phyloP scores from a whole-genome alignment of 2,888 invertebrate species.

The Pinctada fucata region DNA sequence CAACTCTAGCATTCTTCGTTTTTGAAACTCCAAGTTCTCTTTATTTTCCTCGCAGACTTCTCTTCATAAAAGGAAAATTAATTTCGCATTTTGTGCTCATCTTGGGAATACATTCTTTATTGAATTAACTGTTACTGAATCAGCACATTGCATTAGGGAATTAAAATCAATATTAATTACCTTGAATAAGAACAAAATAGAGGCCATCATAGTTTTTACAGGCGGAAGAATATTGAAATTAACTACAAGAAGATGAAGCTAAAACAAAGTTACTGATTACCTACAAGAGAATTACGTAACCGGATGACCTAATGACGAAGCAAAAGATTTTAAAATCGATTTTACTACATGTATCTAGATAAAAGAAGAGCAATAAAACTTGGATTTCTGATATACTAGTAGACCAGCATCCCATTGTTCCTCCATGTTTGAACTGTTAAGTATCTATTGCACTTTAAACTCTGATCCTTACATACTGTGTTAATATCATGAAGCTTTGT shows the following conservation, averaged over 20 bases:
- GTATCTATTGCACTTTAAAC: no score
- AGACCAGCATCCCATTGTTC: no score
- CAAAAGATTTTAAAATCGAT: no score
- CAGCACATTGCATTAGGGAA: conserved; percentile 3
- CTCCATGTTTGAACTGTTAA: no score
- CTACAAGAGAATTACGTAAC: no score
- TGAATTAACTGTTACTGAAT: conserved; percentile 4
- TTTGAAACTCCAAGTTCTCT: not conserved
- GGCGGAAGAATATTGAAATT: not conserved
- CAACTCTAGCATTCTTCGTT: not conserved
- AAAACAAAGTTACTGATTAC: no score
- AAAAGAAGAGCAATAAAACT: no score
- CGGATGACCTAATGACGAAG: no score
- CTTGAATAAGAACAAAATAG: conserved; percentile 3
- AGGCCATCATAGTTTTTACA: not conserved
- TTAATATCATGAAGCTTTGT: no score
- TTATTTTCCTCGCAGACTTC: not conserved
- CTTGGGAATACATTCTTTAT: not conserved
- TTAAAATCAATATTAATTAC: conserved; percentile 2
- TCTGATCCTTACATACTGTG: no score
- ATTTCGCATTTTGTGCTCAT: conserved; percentile 4
- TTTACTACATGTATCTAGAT: no score
- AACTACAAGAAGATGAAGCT: not conserved
- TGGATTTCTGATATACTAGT: no score
- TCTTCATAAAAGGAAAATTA: not conserved